Evolutionary conservation across 2,888 invertebrate genomes (phyloP).

Genomic region (Smittia aterrima): DNA sequence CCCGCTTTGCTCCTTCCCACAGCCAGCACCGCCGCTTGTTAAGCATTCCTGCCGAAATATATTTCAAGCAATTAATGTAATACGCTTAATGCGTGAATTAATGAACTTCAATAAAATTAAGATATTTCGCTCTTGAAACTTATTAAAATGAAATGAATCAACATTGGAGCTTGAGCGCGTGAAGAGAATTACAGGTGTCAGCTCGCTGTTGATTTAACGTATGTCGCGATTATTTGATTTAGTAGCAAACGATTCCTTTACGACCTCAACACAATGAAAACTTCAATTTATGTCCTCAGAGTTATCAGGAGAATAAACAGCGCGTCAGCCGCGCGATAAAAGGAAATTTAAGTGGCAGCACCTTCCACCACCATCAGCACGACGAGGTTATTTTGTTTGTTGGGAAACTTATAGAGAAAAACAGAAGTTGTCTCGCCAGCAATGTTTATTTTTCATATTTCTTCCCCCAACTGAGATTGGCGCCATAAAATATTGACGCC

Average conservation of each 20-base stretch:
- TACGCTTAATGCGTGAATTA: constrained; percentile 17
- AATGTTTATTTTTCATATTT: constrained; percentile 36
- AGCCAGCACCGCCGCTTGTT: not conserved
- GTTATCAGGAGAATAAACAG: constrained; percentile 18
- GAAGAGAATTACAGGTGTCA: constrained; percentile 35
- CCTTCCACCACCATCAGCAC: no score
- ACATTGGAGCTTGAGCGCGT: not conserved
- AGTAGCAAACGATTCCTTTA: not conserved
- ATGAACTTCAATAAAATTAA: constrained; percentile 19
- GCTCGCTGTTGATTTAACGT: not conserved
- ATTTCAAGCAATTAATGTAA: constrained; percentile 29
- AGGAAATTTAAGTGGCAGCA: constrained; percentile 17
- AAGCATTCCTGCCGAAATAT: not conserved
- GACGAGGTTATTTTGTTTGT: not conserved
- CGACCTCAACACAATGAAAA: not conserved
- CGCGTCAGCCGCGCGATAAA: constrained; percentile 4
- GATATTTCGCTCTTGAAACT: not conserved
- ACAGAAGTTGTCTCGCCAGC: constrained; percentile 35
- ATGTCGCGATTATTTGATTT: not conserved
- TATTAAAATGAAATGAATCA: not conserved
- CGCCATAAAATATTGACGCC: constrained; percentile 40
- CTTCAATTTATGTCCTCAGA: not conserved
- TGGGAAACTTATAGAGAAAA: not conserved
- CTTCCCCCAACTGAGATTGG: constrained; percentile 32
- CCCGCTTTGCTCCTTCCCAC: not conserved